Conservation (phyloP, 2,888 invertebrate genomes). For the Polylopha cassiicola region DNA sequence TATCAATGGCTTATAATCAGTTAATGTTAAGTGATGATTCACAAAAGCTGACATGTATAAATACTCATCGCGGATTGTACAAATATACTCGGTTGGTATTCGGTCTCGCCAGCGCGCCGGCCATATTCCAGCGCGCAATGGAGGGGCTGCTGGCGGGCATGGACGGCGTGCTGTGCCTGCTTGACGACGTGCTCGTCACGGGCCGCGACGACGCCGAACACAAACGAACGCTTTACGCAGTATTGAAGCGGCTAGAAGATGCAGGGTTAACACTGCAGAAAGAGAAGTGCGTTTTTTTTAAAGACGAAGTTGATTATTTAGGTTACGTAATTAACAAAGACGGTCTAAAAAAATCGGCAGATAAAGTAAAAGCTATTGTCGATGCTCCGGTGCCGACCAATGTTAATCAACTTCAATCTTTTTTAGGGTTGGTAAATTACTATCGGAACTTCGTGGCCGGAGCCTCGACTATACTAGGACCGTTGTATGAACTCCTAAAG, state of each 20-base stretch:
- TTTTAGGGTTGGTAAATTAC: not conserved
- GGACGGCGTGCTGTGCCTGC: constrained; percentile 7
- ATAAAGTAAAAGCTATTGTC: constrained; percentile 5
- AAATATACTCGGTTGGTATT: constrained; percentile 15
- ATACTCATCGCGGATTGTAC: constrained; percentile 13
- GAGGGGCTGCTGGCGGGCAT: constrained; percentile 4
- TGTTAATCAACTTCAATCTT: no score
- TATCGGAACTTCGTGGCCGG: not conserved
- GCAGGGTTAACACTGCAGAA: constrained; percentile 6
- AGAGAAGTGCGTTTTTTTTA: constrained; percentile 9
- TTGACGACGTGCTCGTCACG: constrained; percentile 18
- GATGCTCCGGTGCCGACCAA: not conserved
- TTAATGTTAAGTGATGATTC: constrained; percentile 8
- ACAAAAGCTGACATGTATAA: constrained; percentile 8
- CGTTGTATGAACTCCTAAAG: constrained; percentile 9
- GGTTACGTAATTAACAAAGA: constrained; percentile 15
- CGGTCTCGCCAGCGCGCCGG: constrained; percentile 13
- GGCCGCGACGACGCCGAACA: not conserved
- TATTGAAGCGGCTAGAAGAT: not conserved
- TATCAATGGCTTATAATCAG: constrained; percentile 14
- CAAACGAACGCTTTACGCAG: not conserved
- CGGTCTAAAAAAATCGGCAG: constrained; percentile 3
- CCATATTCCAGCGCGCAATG: constrained; percentile 11
- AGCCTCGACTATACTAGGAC: constrained; percentile 2
- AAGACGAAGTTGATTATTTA: constrained; percentile 8